Conservation (phyloP, 2,113 vertebrate genomes). For the Tachysurus fulvidraco region DNA sequence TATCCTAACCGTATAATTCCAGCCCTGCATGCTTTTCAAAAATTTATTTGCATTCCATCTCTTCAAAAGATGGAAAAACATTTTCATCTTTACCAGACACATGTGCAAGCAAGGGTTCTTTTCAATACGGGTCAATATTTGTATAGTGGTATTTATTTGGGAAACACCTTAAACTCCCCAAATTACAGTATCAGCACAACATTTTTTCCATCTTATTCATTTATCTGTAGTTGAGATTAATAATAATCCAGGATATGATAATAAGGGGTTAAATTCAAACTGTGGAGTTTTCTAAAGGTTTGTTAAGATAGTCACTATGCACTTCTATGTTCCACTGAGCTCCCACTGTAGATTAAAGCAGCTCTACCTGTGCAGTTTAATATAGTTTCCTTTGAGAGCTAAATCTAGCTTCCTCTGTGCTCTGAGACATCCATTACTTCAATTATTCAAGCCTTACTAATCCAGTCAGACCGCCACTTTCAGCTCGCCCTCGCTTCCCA, state of each 20-base stretch:
- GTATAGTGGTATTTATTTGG: background rate
- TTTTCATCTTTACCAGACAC: background rate
- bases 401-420: constrained; percentile 34
- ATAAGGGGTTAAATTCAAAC: background rate
- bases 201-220: background rate
- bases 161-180: background rate
- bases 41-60: background rate
- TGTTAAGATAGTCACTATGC: constrained; percentile 9
- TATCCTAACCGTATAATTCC: background rate
- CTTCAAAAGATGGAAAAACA: background rate
- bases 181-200: background rate
- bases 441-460: constrained; percentile 48
- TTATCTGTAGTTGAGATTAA: background rate
- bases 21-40: background rate
- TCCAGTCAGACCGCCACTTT: constrained; percentile 32
- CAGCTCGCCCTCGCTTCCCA: constrained; percentile 5
- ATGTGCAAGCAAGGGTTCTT: background rate
- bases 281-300: background rate
- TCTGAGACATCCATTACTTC: constrained; percentile 35
- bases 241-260: too few species aligned
- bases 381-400: constrained; percentile 29
- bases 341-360: constrained; percentile 19
- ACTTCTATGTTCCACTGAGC: constrained; percentile 2
- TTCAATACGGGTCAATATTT: background rate
- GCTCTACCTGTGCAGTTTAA: constrained; percentile 33